These are phyloP conservation scores for Ceratosolen fusciceps DNA, from an alignment of 1,140 invertebrate genomes.

Conservation along the genomic window DNA sequence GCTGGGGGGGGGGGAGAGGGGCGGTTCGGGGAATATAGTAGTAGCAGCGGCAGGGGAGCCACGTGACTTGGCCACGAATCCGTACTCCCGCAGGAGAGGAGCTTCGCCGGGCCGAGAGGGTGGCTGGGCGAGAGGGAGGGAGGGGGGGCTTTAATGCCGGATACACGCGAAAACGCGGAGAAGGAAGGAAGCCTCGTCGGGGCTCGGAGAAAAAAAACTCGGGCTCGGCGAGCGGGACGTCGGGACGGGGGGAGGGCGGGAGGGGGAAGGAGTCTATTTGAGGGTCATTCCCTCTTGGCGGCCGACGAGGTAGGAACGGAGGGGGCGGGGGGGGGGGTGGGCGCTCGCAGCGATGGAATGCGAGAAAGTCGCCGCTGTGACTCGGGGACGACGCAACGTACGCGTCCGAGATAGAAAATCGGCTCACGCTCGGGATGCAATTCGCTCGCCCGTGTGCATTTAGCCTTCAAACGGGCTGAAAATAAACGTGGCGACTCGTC, in stretches of 20 bases:
- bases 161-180: too few species aligned
- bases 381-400: constrained; percentile 14
- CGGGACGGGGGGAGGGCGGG: background rate
- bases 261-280: background rate
- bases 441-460: constrained; percentile 51
- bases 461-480: constrained; percentile 62
- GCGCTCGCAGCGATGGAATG: background rate
- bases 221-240: too few species aligned
- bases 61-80: too few species aligned
- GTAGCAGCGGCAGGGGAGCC: too few species aligned
- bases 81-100: too few species aligned
- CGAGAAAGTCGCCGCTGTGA: constrained; percentile 9
- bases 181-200: too few species aligned
- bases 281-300: background rate
- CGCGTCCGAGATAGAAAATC: constrained; percentile 51
- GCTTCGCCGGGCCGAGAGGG: too few species aligned
- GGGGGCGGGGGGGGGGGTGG: background rate
- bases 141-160: too few species aligned
- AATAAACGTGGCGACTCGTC: constrained; percentile 65
- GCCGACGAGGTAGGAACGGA: too few species aligned
- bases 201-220: background rate
- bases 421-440: constrained; percentile 42
- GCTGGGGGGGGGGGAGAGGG: too few species aligned
- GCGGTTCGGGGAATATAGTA: too few species aligned
- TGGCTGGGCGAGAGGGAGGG: too few species aligned